These are phyloP conservation scores for Ceyx margarethae DNA, from an alignment of 2,113 vertebrate species.

Conservation along the genomic window DNA sequence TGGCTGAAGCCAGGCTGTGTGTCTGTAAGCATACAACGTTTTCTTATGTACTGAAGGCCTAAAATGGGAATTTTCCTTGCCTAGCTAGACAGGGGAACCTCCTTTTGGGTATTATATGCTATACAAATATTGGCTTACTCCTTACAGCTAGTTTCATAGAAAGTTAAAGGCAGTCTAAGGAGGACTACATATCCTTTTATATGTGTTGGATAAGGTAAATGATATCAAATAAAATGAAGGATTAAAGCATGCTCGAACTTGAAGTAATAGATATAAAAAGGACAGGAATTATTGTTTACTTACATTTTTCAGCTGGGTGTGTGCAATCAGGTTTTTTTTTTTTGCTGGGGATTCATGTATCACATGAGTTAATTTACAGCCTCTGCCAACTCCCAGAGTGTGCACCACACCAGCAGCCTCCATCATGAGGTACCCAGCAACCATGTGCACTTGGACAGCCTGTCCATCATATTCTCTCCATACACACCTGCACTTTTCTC, in stretches of 20 bases:
- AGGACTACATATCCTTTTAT: slow-evolving; percentile 20
- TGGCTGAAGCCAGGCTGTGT: not conserved
- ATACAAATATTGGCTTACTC: slow-evolving; percentile 35
- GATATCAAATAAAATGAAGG: slow-evolving; percentile 63
- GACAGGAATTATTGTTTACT: slow-evolving; percentile 72
- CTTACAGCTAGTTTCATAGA: slow-evolving; percentile 41
- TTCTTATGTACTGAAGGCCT: not conserved
- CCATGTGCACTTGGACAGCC: not conserved
- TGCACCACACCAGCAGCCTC: slow-evolving; percentile 11
- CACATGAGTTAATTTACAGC: slow-evolving; percentile 42
- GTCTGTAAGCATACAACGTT: not conserved
- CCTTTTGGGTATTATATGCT: slow-evolving; percentile 41
- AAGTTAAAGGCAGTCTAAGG: slow-evolving; percentile 51
- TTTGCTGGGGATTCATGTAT: slow-evolving; percentile 62
- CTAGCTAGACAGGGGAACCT: not conserved
- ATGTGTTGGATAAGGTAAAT: slow-evolving; percentile 35
- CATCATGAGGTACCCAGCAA: not conserved
- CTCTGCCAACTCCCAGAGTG: slow-evolving; percentile 34
- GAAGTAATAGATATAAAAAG: slow-evolving; percentile 58
- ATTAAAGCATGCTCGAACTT: slow-evolving; percentile 70
- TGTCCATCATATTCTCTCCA: not conserved
- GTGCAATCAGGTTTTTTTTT: slow-evolving; percentile 41
- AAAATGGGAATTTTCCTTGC: slow-evolving; percentile 15
- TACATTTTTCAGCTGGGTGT: slow-evolving; percentile 78
- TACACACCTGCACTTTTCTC: accelerated